Evolutionary conservation across 2,888 invertebrate genomes (phyloP).

Genomic region (Julus scandinavius): DNA sequence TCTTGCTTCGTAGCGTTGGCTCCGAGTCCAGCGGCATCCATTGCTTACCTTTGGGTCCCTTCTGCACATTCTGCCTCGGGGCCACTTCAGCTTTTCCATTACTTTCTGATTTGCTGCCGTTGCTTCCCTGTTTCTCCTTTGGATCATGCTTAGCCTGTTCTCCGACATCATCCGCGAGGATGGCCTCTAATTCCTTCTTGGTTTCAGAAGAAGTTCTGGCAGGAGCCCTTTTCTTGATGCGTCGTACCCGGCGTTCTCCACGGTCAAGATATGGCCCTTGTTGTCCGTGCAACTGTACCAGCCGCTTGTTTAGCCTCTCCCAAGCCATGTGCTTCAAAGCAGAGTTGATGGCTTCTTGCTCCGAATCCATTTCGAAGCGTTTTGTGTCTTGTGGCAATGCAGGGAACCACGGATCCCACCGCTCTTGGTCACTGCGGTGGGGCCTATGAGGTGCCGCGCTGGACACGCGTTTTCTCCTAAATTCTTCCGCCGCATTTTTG

Average conservation of each 20-base stretch:
- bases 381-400: slow-evolving; percentile 6
- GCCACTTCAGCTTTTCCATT: background rate
- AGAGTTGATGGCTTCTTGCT: slow-evolving; percentile 49
- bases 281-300: slow-evolving; percentile 47
- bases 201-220: background rate
- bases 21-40: slow-evolving; percentile 52
- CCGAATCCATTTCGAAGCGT: background rate
- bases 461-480: background rate
- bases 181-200: slow-evolving; percentile 51
- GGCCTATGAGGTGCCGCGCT: background rate
- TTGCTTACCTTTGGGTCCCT: slow-evolving; percentile 49
- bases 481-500: slow-evolving; percentile 1
- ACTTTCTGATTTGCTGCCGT: background rate
- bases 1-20: slow-evolving; percentile 55
- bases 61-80: background rate
- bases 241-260: slow-evolving; percentile 26
- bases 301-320: slow-evolving; percentile 51
- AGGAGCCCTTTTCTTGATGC: background rate
- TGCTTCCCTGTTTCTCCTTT: background rate
- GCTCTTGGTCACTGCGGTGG: slow-evolving; percentile 8
- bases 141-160: background rate
- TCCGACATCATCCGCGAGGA: slow-evolving; percentile 45
- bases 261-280: slow-evolving; percentile 40
- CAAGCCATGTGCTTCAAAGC: slow-evolving; percentile 50
- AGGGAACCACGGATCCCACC: slow-evolving; percentile 51